Conservation (phyloP, 2,888 invertebrate species). For the Hemithea aestivaria region DNA sequence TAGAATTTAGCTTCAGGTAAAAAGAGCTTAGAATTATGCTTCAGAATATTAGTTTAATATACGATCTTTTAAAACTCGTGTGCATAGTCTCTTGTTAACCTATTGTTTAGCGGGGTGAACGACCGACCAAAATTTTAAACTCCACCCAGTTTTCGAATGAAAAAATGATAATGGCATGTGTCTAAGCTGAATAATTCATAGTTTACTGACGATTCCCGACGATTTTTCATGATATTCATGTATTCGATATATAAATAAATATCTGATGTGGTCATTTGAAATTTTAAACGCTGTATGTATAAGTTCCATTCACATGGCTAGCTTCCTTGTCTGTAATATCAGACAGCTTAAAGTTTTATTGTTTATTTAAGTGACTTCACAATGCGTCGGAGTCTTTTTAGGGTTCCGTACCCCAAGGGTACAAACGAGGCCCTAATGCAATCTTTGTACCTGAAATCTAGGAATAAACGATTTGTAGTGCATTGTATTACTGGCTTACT, state of each 20-base stretch:
- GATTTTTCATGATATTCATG: slow-evolving; percentile 40
- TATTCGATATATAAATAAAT: slow-evolving; percentile 43
- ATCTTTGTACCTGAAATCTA: too few relatives aligned
- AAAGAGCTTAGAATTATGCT: too few relatives aligned
- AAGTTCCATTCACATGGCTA: slow-evolving; percentile 25
- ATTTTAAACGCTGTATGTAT: slow-evolving; percentile 28
- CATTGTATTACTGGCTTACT: too few relatives aligned
- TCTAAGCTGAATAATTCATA: slow-evolving; percentile 61
- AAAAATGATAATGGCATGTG: slow-evolving; percentile 54
- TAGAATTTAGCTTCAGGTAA: too few relatives aligned
- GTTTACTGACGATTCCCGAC: slow-evolving; percentile 40
- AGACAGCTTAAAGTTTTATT: background rate
- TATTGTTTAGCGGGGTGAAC: slow-evolving; percentile 45
- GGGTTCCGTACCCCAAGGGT: too few relatives aligned
- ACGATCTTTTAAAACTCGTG: too few relatives aligned
- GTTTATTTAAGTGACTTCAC: too few relatives aligned
- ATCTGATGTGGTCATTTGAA: slow-evolving; percentile 59
- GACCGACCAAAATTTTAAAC: slow-evolving; percentile 70
- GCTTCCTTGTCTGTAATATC: slow-evolving; percentile 18
- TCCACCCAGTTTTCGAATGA: slow-evolving; percentile 58
- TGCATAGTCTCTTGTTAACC: slow-evolving; percentile 1
- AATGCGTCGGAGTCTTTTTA: too few relatives aligned
- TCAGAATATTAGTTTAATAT: too few relatives aligned
- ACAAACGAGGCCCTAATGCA: too few relatives aligned
- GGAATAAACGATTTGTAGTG: too few relatives aligned